Conservation (phyloP, 2,113 vertebrate species). For the Podarcis muralis region DNA sequence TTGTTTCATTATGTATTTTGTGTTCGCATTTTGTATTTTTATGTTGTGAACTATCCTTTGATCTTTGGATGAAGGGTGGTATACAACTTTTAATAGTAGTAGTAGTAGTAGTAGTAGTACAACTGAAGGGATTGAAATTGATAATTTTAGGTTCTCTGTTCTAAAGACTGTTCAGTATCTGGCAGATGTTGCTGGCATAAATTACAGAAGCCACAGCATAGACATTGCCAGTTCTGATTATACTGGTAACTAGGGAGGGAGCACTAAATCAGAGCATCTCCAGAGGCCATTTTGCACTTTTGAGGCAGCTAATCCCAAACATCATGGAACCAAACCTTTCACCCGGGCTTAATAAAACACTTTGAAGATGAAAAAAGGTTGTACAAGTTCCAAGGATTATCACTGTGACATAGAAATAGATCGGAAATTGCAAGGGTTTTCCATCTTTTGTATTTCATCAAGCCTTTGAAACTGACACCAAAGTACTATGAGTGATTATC, state of each 20-base stretch:
- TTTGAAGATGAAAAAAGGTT: conserved; percentile 8
- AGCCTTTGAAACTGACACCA: background rate
- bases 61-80: too few relatives aligned
- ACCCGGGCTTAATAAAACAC: background rate
- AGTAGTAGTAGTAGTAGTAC: background rate
- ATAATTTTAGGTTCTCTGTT: background rate
- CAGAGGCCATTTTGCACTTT: background rate
- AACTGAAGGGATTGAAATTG: background rate
- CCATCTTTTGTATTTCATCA: conserved; percentile 2
- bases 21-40: too few relatives aligned
- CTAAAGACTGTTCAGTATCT: background rate
- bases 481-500: background rate
- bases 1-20: too few relatives aligned
- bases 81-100: too few relatives aligned
- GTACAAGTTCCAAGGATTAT: background rate
- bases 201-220: background rate
- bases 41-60: too few relatives aligned
- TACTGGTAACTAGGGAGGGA: background rate
- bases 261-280: background rate
- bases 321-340: background rate
- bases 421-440: conserved; percentile 1
- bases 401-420: background rate
- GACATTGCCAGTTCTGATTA: background rate
- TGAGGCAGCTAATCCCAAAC: background rate
- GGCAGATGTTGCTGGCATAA: background rate